Base-by-base conservation (phyloP, 2,797 vertebrate genomes). In the Semotilus atromaculatus region DNA sequence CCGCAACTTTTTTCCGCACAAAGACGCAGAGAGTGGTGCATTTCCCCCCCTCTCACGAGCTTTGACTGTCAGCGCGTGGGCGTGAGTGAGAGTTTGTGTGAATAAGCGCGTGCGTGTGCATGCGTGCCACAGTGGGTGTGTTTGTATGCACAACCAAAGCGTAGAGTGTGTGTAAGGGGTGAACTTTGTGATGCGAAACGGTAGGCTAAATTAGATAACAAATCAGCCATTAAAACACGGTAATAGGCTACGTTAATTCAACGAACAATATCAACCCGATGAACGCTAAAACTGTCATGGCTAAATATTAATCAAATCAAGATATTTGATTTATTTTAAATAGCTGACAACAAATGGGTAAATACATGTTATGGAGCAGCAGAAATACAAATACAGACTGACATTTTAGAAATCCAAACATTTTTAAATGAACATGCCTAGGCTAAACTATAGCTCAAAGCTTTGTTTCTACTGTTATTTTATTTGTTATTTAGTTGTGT, bases 1-100 rank as follows among this genome's bases (percentile, higher is more conserved):
- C 80, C 87, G 82, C 79, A 89, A 94, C 93, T 95, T 95, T 92
- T 87, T 86, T 84, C 88, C 89, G 88, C 89, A 93, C 92, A 94
- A 93, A 91, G 92, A 92, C 91, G 91, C 92, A 90, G 87, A 89
- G 90, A 94, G 91, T 92, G 94, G 92, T 88, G 93, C 94, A 92
- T 93, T 93, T 92, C 90, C 89, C 91, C 45, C 60, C 91, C 90
- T 88, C 92, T 93, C 93, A 90, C 91, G 90, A 94, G 92, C 93
- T 93, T 90, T 87, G 89, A 92, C 92, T 91, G 91, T 89, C 90
- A 93, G 90, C 89, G 89, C 43, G 89, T 62, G 89, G 82, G 90
- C 82, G 93, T 82, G 89, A 79, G 90, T 80, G 88, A 29, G 88
- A 51, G 84, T 74, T 89, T 73, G 88, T 87, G 83, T 88, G 87